Evolutionary conservation across 2,888 invertebrate genomes (phyloP), one percentile per base, ranked within the genome.

Genomic region (Steinernema carpocapsae): DNA sequence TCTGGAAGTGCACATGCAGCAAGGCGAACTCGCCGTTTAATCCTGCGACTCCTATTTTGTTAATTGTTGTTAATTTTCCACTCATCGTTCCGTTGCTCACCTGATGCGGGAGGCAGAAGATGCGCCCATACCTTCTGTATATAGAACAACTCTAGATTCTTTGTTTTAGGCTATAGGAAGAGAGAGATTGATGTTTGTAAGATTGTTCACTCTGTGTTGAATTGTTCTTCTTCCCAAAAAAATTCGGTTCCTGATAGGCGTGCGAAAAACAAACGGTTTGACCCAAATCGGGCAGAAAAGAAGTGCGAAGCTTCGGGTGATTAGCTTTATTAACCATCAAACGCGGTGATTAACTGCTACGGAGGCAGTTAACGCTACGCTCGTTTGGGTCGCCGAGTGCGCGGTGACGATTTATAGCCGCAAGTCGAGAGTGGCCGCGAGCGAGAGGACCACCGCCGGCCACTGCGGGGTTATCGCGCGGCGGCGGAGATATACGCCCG

Each of bases 1-100:
- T 52, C 91, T 99, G 75, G 99, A 99, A 80, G 82, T 89, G 4
- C 86, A 86, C 74, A 82, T 84, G 81, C 85, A 85, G 74, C 82
- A 84, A 71, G 82, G 79, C 17, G 78, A 80, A 1, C 75, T 86
- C 2, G 82, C 85, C 17, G 51, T 86, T 19, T 86, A 79, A 78
- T 32, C 17, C 43, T n/a, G n/a, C n/a, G n/a, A n/a, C n/a, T n/a
- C 26, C 26, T 32, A 17, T 64, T 19, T 64, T 17, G 64, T 64
- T 64, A 32, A 29, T 64, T 12, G 17, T 64, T 64, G 32, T 64
- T 64, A 19, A n/a, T 48, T 3, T 48, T 43, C 7, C 43, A 12
- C 43, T 43, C 43, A 43, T 19, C 51, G 22, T 56, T 56, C 26
- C 26, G 22, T 56, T 56, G 56, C 56, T 56, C 56, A 56, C 56